phyloP scores from a whole-genome alignment of 2,888 invertebrate genomes.

The Chamaedrilus cognettii region DNA sequence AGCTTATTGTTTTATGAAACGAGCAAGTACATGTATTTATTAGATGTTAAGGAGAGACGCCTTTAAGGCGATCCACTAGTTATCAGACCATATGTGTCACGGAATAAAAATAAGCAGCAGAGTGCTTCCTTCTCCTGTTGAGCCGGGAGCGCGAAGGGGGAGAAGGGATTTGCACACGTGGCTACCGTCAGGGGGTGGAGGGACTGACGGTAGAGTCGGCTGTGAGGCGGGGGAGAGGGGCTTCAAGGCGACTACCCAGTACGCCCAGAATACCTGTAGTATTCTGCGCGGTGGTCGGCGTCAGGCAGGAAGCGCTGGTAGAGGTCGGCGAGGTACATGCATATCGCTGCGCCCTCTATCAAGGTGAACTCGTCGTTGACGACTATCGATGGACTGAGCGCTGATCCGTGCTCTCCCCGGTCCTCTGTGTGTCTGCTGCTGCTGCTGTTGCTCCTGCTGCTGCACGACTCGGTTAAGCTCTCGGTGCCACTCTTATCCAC shows the following conservation, averaged over 20 bases:
- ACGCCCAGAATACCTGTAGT: conserved; percentile 40
- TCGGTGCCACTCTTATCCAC: background rate
- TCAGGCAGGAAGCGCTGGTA: conserved; percentile 41
- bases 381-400: conserved; percentile 42
- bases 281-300: conserved; percentile 37
- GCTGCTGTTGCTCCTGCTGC: background rate
- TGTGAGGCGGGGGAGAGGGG: too few species aligned
- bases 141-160: too few species aligned
- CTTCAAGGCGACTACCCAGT: too few species aligned
- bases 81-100: too few species aligned
- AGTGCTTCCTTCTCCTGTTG: too few species aligned
- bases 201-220: too few species aligned
- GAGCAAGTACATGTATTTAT: background rate
- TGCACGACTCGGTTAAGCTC: background rate
- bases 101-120: too few species aligned
- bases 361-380: conserved; percentile 41
- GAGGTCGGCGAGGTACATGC: conserved; percentile 46
- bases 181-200: too few species aligned
- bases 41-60: background rate
- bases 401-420: conserved; percentile 25
- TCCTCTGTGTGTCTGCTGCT: too few species aligned
- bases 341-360: conserved; percentile 48
- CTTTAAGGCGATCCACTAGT: background rate
- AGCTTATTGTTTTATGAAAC: too few species aligned
- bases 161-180: too few species aligned